phyloP scores from a whole-genome alignment of 2,888 invertebrate genomes.

The Pyrocoelia pectoralis region DNA sequence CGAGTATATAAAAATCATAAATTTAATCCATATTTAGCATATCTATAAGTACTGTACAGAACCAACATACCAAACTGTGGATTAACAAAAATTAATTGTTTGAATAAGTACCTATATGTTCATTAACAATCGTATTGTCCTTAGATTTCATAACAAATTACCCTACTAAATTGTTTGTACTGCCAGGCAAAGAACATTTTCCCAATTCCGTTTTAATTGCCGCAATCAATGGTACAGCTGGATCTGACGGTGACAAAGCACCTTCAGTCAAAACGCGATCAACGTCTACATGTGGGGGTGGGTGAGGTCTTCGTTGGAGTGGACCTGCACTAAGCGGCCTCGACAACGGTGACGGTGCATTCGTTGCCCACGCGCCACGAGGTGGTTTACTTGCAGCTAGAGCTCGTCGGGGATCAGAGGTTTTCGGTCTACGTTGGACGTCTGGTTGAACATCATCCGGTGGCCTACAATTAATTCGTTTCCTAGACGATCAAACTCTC shows the following conservation, averaged over 20 bases:
- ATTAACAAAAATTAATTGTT: no score
- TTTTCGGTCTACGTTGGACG: constrained; percentile 52
- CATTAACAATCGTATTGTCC: no score
- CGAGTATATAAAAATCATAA: no score
- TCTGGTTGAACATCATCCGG: constrained; percentile 16
- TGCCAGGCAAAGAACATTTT: constrained; percentile 58
- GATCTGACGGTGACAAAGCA: constrained; percentile 69
- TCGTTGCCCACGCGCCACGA: constrained; percentile 63
- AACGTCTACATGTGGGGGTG: constrained; percentile 61
- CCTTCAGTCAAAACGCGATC: constrained; percentile 67
- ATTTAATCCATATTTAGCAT: no score
- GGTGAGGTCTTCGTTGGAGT: constrained; percentile 63
- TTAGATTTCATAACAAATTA: constrained; percentile 13
- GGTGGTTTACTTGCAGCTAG: constrained; percentile 55
- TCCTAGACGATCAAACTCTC: no score
- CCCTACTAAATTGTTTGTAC: constrained; percentile 52
- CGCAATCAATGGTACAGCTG: constrained; percentile 83
- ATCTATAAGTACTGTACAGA: no score
- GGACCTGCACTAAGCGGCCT: constrained; percentile 74
- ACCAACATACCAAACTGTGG: no score
- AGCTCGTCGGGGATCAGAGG: constrained; percentile 52
- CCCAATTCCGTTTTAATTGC: constrained; percentile 80
- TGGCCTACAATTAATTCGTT: constrained; percentile 13
- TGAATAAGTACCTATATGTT: no score
- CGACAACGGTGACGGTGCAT: constrained; percentile 61